phyloP scores from a whole-genome alignment of 2,113 vertebrate genomes.

The Psettodes erumei region DNA sequence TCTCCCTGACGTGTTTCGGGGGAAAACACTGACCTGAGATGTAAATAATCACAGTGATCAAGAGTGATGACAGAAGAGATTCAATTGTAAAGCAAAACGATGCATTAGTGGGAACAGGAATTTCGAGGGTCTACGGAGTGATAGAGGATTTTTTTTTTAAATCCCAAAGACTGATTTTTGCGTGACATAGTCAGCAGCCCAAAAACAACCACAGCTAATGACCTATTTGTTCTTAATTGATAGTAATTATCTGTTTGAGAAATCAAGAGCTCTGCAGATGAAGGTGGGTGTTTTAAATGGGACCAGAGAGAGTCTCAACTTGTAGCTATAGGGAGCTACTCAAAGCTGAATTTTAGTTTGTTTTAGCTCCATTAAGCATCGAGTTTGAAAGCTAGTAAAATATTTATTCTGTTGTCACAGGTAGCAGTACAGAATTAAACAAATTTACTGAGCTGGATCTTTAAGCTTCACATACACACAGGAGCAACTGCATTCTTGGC shows the following conservation, averaged over 20 bases:
- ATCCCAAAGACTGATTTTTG: slow-evolving; percentile 14
- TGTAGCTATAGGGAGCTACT: background rate
- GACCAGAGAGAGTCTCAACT: background rate
- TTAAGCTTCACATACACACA: slow-evolving; percentile 6
- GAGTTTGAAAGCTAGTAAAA: slow-evolving; percentile 33
- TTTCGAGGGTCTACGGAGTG: background rate
- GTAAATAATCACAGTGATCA: slow-evolving; percentile 17
- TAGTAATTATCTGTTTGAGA: slow-evolving; percentile 34
- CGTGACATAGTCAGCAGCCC: background rate
- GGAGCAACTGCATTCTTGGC: slow-evolving; percentile 19
- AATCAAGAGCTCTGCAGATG: slow-evolving; percentile 37
- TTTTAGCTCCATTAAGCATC: slow-evolving; percentile 27
- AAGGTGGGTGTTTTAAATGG: slow-evolving; percentile 34
- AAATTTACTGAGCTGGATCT: slow-evolving; percentile 12
- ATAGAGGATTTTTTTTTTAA: background rate
- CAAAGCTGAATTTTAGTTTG: slow-evolving; percentile 13
- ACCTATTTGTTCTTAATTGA: slow-evolving; percentile 41
- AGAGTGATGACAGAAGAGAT: background rate
- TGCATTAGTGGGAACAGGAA: background rate
- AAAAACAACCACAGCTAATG: slow-evolving; percentile 25
- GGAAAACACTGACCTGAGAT: slow-evolving; percentile 15
- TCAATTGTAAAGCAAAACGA: background rate
- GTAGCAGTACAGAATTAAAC: slow-evolving; percentile 28
- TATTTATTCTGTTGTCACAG: slow-evolving; percentile 23
- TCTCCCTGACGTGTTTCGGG: background rate